These are phyloP conservation scores for Cygnus olor DNA, from an alignment of 2,797 vertebrate species.

Conservation along the genomic window DNA sequence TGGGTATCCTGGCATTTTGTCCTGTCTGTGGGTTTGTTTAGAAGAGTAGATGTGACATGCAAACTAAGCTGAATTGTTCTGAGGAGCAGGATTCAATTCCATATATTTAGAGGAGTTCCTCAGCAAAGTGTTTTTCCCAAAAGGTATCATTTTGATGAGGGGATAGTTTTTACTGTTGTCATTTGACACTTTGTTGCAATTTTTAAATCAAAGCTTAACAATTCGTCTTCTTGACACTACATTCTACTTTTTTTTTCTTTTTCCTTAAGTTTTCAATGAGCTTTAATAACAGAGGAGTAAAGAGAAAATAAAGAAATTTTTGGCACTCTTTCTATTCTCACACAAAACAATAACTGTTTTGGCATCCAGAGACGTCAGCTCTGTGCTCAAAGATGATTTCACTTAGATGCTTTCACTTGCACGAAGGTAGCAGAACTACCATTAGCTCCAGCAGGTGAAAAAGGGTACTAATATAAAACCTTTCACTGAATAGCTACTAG, in stretches of 20 bases:
- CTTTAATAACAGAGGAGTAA: slow-evolving; percentile 40
- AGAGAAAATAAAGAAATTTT: slow-evolving; percentile 2
- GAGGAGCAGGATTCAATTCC: background rate
- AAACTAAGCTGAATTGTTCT: background rate
- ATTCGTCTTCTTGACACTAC: background rate
- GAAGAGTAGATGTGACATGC: background rate
- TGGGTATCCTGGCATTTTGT: background rate
- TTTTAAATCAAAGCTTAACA: slow-evolving; percentile 16
- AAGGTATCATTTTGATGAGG: background rate
- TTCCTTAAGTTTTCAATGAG: background rate
- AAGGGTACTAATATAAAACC: background rate
- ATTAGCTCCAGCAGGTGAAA: background rate
- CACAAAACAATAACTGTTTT: slow-evolving; percentile 44
- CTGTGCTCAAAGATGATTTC: slow-evolving; percentile 8
- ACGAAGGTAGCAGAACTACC: background rate
- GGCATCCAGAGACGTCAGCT: slow-evolving; percentile 15
- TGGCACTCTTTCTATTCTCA: slow-evolving; percentile 1
- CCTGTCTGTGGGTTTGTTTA: background rate
- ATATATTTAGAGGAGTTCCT: background rate
- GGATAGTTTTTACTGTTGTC: background rate
- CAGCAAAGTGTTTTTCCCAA: background rate
- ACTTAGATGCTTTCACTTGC: slow-evolving; percentile 6
- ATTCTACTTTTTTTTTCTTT: background rate
- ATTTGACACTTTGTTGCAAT: background rate
- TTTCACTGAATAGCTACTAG: background rate